A percentile compares a stretch with the other conserved stretches of the same genome.
Conservation (phyloP, 1,140 invertebrate genomes). For the Cherax destructor region DNA sequence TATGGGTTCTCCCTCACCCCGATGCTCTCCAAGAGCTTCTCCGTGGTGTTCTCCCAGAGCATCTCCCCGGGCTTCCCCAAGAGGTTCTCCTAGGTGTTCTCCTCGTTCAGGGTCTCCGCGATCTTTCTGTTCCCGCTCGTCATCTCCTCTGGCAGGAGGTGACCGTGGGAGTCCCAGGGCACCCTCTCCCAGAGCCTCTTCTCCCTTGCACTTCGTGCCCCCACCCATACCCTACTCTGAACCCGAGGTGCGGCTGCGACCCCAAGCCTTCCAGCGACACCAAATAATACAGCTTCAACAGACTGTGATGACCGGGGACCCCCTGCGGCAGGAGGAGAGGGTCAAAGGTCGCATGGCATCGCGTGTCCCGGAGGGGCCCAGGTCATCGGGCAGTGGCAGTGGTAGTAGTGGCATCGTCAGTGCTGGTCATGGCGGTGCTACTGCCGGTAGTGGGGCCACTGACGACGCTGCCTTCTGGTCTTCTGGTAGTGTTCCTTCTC, state of each 20-base stretch:
- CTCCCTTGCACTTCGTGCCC: conserved; percentile 53
- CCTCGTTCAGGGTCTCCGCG: conserved; percentile 66
- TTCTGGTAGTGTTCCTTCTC: too few species aligned
- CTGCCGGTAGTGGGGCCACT: neutral
- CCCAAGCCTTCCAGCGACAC: conserved; percentile 24
- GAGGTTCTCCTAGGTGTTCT: conserved; percentile 70
- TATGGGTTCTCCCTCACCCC: conserved; percentile 57
- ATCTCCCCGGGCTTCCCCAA: conserved; percentile 40
- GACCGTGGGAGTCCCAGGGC: conserved; percentile 51
- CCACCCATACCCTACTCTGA: conserved; percentile 49
- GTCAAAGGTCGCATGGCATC: neutral
- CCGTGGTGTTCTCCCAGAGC: conserved; percentile 40
- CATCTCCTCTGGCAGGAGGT: conserved; percentile 55
- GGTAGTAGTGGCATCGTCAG: neutral
- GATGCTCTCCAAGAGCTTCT: conserved; percentile 43
- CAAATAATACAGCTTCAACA: neutral
- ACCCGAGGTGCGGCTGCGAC: conserved; percentile 54
- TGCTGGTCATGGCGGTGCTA: neutral
- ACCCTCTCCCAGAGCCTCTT: conserved; percentile 46
- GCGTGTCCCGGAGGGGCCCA: neutral
- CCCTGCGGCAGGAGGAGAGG: neutral
- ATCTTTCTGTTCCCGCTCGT: conserved; percentile 56
- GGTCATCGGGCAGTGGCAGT: neutral
- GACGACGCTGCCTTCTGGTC: too few species aligned
- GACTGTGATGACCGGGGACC: neutral